phyloP scores from a whole-genome alignment of 2,113 vertebrate genomes.

The Galeopterus variegatus region DNA sequence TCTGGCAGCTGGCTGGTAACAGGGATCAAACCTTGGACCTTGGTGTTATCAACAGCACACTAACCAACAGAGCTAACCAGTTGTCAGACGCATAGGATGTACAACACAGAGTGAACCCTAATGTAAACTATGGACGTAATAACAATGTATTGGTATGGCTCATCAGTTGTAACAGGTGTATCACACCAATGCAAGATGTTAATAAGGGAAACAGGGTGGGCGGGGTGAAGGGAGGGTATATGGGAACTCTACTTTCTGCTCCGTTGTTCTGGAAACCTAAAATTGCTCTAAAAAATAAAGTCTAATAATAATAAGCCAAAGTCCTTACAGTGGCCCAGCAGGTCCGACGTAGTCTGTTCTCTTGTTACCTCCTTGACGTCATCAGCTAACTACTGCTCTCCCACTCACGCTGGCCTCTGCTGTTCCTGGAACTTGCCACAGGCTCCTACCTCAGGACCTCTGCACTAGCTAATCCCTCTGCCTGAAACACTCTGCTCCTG shows the following conservation, averaged over 20 bases:
- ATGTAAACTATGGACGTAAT: rapidly evolving
- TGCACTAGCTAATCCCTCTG: neutral
- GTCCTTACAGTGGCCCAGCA: neutral
- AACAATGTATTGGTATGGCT: rapidly evolving
- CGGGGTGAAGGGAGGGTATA: too few species aligned
- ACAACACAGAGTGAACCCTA: neutral
- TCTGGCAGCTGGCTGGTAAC: too few species aligned
- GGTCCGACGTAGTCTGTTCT: neutral
- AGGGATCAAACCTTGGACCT: too few species aligned
- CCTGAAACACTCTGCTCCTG: neutral
- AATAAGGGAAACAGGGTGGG: too few species aligned
- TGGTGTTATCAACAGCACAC: too few species aligned
- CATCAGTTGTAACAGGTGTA: neutral
- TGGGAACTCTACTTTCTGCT: neutral
- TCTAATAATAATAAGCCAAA: neutral
- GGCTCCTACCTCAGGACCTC: neutral
- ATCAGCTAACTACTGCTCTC: neutral
- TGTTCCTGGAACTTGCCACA: neutral
- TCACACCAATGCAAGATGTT: too few species aligned
- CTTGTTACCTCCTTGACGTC: neutral
- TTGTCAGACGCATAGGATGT: neutral
- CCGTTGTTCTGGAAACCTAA: neutral
- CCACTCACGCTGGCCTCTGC: neutral
- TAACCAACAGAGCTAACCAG: too few species aligned
- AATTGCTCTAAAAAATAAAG: neutral